phyloP scores from a whole-genome alignment of 1,140 invertebrate genomes.

The Monomorium pharaonis region DNA sequence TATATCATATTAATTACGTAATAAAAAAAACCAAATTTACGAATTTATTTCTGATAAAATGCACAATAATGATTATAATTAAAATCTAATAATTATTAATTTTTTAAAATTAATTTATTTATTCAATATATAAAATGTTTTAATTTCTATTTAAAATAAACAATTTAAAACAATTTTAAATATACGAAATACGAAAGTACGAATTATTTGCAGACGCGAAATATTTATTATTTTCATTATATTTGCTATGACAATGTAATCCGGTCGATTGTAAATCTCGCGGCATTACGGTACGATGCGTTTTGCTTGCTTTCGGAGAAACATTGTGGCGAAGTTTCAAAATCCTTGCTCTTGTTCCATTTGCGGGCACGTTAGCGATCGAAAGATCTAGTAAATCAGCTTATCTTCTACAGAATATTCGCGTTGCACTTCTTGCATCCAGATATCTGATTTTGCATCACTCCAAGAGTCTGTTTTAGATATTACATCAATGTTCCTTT shows the following conservation, averaged over 20 bases:
- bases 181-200: background rate
- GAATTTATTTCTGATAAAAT: too few species aligned
- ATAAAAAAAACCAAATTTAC: background rate
- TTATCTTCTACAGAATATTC: conserved; percentile 12
- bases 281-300: conserved; percentile 45
- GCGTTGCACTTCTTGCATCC: background rate
- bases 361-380: conserved; percentile 12
- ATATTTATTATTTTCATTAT: conserved; percentile 3
- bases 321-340: conserved; percentile 30
- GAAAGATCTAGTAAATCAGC: conserved; percentile 24
- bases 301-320: conserved; percentile 32
- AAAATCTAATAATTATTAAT: conserved; percentile 1
- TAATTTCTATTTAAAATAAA: background rate
- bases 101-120: background rate
- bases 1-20: background rate
- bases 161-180: background rate
- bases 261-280: conserved; percentile 23
- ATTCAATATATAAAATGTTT: background rate
- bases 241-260: background rate
- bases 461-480: background rate
- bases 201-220: background rate
- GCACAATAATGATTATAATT: background rate
- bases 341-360: conserved; percentile 33
- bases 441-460: background rate
- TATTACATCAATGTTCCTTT: background rate